phyloP scores from a whole-genome alignment of 1,140 invertebrate genomes.

The Stenopsyche tienmushanensis region DNA sequence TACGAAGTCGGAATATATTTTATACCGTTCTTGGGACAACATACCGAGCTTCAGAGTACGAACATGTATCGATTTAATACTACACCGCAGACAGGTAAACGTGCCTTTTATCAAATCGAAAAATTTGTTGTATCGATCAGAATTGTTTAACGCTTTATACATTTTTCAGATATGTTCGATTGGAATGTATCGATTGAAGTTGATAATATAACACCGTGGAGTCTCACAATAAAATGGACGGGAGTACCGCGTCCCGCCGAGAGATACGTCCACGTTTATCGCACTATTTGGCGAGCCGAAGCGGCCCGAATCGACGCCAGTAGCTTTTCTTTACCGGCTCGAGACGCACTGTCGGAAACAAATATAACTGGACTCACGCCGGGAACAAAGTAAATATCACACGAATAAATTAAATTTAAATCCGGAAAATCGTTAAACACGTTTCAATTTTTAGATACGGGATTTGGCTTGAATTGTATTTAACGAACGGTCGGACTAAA shows the following conservation, averaged over 20 bases:
- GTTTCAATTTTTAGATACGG: constrained; percentile 60
- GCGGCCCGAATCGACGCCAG: constrained; percentile 74
- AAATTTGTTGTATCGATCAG: neutral
- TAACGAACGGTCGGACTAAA: constrained; percentile 86
- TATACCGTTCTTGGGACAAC: constrained; percentile 73
- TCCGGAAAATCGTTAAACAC: neutral
- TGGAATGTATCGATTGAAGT: constrained; percentile 78
- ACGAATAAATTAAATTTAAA: neutral
- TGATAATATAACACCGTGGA: constrained; percentile 70
- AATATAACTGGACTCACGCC: constrained; percentile 65
- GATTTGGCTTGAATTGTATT: constrained; percentile 82
- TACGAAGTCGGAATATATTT: constrained; percentile 79
- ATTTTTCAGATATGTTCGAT: constrained; percentile 68
- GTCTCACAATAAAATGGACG: constrained; percentile 75
- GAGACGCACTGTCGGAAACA: constrained; percentile 68
- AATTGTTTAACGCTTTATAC: neutral
- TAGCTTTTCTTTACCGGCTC: constrained; percentile 80
- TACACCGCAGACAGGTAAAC: constrained; percentile 47
- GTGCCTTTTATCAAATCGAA: neutral
- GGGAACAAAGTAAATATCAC: constrained; percentile 61
- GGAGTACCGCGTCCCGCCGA: constrained; percentile 85
- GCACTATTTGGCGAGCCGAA: constrained; percentile 79
- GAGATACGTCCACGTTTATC: constrained; percentile 88
- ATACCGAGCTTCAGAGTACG: constrained; percentile 69
- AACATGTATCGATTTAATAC: constrained; percentile 67